Conservation (phyloP, 2,888 invertebrate genomes). For the Yponomeuta evonymella region DNA sequence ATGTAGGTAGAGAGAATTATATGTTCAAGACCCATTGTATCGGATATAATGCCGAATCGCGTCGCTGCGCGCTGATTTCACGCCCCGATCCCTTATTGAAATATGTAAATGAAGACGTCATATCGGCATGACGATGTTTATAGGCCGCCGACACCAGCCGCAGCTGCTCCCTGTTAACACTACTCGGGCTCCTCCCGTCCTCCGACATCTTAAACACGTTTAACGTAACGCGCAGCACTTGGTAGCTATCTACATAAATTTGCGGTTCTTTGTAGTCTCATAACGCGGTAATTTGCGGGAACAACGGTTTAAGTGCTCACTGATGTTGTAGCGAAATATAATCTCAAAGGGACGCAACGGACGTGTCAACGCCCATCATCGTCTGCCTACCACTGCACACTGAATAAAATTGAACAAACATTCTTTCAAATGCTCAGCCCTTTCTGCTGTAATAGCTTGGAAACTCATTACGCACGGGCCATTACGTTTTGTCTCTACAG, state of each 20-base stretch:
- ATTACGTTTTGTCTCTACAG: slow-evolving; percentile 34
- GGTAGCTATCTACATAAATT: slow-evolving; percentile 69
- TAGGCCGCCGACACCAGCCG: slow-evolving; percentile 34
- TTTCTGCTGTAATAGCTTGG: not conserved
- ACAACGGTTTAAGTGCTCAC: slow-evolving; percentile 46
- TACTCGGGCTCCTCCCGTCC: slow-evolving; percentile 55
- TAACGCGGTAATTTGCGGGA: slow-evolving; percentile 61
- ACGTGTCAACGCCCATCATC: not conserved
- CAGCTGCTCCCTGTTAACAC: slow-evolving; percentile 48
- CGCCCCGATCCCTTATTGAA: slow-evolving; percentile 26
- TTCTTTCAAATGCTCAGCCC: slow-evolving; percentile 3
- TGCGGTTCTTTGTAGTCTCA: slow-evolving; percentile 64
- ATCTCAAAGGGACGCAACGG: slow-evolving; percentile 29
- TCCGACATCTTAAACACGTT: slow-evolving; percentile 59
- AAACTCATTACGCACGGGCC: slow-evolving; percentile 16
- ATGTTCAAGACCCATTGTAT: not conserved
- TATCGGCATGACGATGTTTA: slow-evolving; percentile 56
- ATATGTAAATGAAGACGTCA: slow-evolving; percentile 70
- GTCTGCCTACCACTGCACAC: not conserved
- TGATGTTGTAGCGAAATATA: slow-evolving; percentile 48
- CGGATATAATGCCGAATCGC: not conserved
- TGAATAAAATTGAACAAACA: not conserved
- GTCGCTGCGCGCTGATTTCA: slow-evolving; percentile 7
- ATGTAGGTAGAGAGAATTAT: not conserved
- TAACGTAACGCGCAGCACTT: slow-evolving; percentile 56